These are phyloP conservation scores for Poecilia velifera DNA, from an alignment of 2,797 vertebrate genomes.

Conservation along the genomic window DNA sequence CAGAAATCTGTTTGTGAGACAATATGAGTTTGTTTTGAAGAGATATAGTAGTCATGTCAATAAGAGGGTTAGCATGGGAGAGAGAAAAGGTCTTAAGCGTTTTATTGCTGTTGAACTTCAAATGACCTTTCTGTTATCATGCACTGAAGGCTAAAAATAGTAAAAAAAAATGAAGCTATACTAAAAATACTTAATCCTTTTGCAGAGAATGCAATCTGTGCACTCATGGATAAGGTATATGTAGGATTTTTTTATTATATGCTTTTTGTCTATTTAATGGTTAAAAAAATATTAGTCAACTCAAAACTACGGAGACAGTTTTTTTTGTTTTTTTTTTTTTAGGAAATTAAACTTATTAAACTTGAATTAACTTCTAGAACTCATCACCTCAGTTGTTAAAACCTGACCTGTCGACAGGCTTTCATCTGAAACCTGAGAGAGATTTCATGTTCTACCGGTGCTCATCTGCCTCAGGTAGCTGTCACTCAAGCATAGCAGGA, in stretches of 20 bases:
- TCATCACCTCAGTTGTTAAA: neutral
- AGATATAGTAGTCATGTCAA: neutral
- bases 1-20: neutral
- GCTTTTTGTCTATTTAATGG: neutral
- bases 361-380: neutral
- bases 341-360: neutral
- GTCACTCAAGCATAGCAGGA: conserved; percentile 46
- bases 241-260: neutral
- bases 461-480: conserved; percentile 12
- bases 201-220: neutral
- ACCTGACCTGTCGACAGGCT: neutral
- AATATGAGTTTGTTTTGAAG: neutral
- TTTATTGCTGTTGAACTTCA: neutral
- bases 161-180: neutral
- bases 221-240: neutral
- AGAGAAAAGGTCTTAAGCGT: neutral
- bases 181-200: neutral
- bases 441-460: neutral
- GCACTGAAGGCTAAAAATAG: neutral
- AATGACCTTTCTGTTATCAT: neutral
- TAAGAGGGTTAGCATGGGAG: neutral
- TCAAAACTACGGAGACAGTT: neutral
- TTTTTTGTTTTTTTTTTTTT: neutral
- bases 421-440: conserved; percentile 23
- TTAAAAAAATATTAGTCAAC: neutral